phyloP scores from a whole-genome alignment of 2,797 vertebrate species.

The Ptychadena robeensis region DNA sequence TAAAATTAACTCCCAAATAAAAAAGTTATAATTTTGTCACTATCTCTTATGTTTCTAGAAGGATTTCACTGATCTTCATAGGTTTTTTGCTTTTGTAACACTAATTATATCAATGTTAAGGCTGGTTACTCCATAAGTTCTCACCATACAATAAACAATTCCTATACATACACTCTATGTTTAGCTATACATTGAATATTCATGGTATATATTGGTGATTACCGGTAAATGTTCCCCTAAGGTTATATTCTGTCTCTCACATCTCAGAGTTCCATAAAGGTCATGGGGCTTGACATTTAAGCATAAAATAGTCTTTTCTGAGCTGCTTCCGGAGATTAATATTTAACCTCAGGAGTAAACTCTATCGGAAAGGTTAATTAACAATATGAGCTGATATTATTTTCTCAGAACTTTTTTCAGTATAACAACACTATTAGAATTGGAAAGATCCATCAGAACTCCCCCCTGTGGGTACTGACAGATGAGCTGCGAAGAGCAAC shows the following conservation, averaged over 20 bases:
- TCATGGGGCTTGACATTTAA: neutral
- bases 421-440: too few species aligned
- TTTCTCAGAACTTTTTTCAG: too few species aligned
- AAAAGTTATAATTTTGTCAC: too few species aligned
- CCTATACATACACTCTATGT: neutral
- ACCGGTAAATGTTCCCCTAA: neutral
- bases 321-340: neutral
- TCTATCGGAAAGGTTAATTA: conserved; percentile 34
- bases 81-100: too few species aligned
- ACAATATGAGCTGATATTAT: neutral
- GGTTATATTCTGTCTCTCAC: neutral
- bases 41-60: too few species aligned
- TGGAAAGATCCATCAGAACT: too few species aligned
- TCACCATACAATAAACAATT: neutral
- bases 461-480: too few species aligned
- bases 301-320: neutral
- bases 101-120: too few species aligned
- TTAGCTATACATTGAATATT: neutral
- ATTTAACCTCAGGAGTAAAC: conserved; percentile 27
- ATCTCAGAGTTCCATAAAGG: neutral
- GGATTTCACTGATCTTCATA: too few species aligned
- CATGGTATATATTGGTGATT: neutral
- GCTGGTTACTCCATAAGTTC: neutral
- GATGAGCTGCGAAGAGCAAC: too few species aligned
- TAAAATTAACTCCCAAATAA: too few species aligned